phyloP scores from a whole-genome alignment of 2,797 vertebrate species.

The Enteromius radiatus region DNA sequence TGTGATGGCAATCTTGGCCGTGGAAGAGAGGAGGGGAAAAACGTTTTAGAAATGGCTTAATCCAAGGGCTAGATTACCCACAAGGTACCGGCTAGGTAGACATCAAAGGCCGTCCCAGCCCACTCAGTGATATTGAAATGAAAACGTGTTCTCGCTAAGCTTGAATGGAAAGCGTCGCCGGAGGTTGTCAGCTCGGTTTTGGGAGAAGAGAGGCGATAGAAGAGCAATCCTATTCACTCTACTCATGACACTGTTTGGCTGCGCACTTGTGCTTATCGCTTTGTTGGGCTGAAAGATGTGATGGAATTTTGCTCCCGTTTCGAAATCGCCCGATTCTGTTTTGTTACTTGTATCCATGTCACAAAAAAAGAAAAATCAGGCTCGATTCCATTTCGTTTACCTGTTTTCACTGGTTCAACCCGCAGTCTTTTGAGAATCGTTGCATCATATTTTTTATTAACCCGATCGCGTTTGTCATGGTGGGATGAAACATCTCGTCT shows the following conservation, averaged over 20 bases:
- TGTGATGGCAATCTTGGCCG: slow-evolving; percentile 64
- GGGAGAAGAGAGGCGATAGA: slow-evolving; percentile 32
- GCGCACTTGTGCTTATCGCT: slow-evolving; percentile 47
- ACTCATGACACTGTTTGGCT: slow-evolving; percentile 41
- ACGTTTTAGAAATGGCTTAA: slow-evolving; percentile 58
- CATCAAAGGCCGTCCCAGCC: slow-evolving; percentile 60
- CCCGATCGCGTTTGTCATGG: background rate
- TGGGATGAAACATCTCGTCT: background rate
- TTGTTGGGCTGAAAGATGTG: slow-evolving; percentile 38
- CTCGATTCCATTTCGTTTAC: background rate
- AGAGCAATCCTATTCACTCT: slow-evolving; percentile 39
- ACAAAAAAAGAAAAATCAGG: background rate
- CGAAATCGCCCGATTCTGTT: background rate
- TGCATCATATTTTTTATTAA: slow-evolving; percentile 21
- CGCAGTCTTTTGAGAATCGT: background rate
- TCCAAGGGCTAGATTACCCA: slow-evolving; percentile 62
- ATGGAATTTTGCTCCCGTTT: slow-evolving; percentile 36
- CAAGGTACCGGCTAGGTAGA: slow-evolving; percentile 63
- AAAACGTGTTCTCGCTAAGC: slow-evolving; percentile 48
- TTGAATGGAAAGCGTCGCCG: slow-evolving; percentile 56
- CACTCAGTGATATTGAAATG: slow-evolving; percentile 62
- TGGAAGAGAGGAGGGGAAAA: slow-evolving; percentile 54
- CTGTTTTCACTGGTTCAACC: background rate
- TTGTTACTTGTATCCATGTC: slow-evolving; percentile 17
- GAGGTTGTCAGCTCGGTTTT: slow-evolving; percentile 55